Percentiles rank a stretch among this genome's conserved stretches.
These are phyloP conservation scores for Eupeodes corollae DNA, from an alignment of 1,140 invertebrate species.

Conservation along the genomic window DNA sequence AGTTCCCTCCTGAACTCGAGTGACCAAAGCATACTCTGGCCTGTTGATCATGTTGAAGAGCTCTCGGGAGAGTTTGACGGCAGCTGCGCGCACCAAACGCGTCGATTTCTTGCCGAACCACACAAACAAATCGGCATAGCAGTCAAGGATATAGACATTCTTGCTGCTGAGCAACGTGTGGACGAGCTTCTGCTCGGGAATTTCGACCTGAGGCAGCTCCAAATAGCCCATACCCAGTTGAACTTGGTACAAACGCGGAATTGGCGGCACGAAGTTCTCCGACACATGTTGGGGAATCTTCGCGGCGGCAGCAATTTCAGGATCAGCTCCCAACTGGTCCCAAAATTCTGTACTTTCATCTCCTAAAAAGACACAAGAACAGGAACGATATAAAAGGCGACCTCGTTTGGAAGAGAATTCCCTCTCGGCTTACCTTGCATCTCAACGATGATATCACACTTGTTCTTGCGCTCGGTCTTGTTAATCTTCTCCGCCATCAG, in stretches of 20 bases:
- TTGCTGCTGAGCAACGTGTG: slow-evolving; percentile 74
- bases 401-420: too few relatives aligned
- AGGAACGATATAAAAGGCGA: too few relatives aligned
- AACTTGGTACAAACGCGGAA: slow-evolving; percentile 86
- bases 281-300: slow-evolving; percentile 59
- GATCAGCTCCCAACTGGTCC: slow-evolving; percentile 49
- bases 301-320: slow-evolving; percentile 26
- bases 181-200: slow-evolving; percentile 62
- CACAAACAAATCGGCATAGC: slow-evolving; percentile 91
- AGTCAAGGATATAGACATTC: slow-evolving; percentile 96
- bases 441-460: slow-evolving; percentile 80
- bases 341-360: slow-evolving; percentile 81
- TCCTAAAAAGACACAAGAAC: slow-evolving; percentile 4
- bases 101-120: slow-evolving; percentile 99
- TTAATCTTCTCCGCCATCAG: slow-evolving; percentile 97
- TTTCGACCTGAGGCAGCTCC: slow-evolving; percentile 91
- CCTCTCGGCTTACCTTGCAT: slow-evolving; percentile 56
- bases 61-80: slow-evolving; percentile 91
- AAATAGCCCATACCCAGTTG: slow-evolving; percentile 96
- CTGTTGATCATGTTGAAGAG: slow-evolving; percentile 85
- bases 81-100: slow-evolving; percentile 86
- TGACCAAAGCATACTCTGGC: slow-evolving; percentile 79
- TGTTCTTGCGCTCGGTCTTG: slow-evolving; percentile 95
- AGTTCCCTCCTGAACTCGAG: slow-evolving; percentile 76
- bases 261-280: slow-evolving; percentile 59